Conservation (phyloP, 1,140 invertebrate species). For the Drosophila insularis region DNA sequence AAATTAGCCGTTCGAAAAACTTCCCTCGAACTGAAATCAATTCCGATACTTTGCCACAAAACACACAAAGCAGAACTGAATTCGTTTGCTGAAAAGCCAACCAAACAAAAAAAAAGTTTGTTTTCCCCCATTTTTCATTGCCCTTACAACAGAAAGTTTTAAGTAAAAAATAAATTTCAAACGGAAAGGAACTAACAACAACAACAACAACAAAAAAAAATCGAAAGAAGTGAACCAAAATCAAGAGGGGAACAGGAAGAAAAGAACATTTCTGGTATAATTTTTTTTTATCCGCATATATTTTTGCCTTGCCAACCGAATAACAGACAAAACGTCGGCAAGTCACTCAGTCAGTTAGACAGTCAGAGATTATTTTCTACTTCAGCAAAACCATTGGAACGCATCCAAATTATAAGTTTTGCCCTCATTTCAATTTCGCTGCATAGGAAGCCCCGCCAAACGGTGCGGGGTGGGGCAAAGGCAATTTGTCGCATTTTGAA, state of each 20-base stretch:
- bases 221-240: constrained; percentile 12
- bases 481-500: constrained; percentile 51
- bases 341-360: constrained; percentile 40
- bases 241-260: constrained; percentile 1
- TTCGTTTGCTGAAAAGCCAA: constrained; percentile 63
- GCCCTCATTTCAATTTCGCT: constrained; percentile 67
- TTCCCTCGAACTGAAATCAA: constrained; percentile 63
- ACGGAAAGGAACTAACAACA: constrained; percentile 58
- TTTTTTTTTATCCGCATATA: constrained; percentile 54
- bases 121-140: constrained; percentile 76
- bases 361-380: constrained; percentile 47
- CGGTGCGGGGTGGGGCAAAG: constrained; percentile 31
- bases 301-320: constrained; percentile 43
- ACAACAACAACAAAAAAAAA: constrained; percentile 50
- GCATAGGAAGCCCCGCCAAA: constrained; percentile 22
- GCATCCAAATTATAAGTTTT: constrained; percentile 73
- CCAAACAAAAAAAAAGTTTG: constrained; percentile 54
- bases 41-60: constrained; percentile 61
- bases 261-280: constrained; percentile 26
- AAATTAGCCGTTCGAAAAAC: constrained; percentile 78
- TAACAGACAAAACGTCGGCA: constrained; percentile 30
- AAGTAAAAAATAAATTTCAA: constrained; percentile 79
- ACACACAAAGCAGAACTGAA: constrained; percentile 42
- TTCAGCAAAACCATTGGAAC: constrained; percentile 53
- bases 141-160: constrained; percentile 77